A percentile compares a stretch with the other conserved stretches of the same genome.
These are phyloP conservation scores for Lypha dubia DNA, from an alignment of 2,888 invertebrate genomes.

Conservation along the genomic window DNA sequence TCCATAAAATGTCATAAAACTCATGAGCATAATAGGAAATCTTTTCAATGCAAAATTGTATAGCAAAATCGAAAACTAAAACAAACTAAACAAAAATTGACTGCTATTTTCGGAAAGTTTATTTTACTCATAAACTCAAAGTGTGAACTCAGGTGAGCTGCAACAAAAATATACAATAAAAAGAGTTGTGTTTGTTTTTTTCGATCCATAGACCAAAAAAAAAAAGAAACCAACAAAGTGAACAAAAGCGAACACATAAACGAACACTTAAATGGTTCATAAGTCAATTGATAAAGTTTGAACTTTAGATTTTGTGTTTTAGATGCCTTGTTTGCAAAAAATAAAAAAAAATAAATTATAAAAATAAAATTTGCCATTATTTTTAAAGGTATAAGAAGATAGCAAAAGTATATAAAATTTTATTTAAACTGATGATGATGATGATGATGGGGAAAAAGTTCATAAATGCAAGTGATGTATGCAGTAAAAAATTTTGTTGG, in stretches of 20 bases:
- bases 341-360: too few species aligned
- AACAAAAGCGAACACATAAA: slow-evolving; percentile 37
- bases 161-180: slow-evolving; percentile 12
- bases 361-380: not conserved
- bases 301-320: slow-evolving; percentile 56
- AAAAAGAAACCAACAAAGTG: slow-evolving; percentile 1
- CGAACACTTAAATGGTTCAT: slow-evolving; percentile 58
- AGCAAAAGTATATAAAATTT: not conserved
- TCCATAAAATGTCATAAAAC: slow-evolving; percentile 41
- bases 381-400: too few species aligned
- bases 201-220: slow-evolving; percentile 21
- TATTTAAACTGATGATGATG: not conserved
- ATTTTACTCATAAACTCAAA: slow-evolving; percentile 46
- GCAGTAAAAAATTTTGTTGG: slow-evolving; percentile 28
- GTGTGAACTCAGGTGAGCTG: slow-evolving; percentile 63
- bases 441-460: slow-evolving; percentile 1
- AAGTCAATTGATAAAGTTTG: slow-evolving; percentile 70
- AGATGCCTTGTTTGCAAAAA: not conserved
- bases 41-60: slow-evolving; percentile 19
- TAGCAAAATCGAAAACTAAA: slow-evolving; percentile 19
- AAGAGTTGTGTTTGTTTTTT: too few species aligned
- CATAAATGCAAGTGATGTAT: slow-evolving; percentile 32
- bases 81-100: slow-evolving; percentile 54
- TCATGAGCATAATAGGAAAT: slow-evolving; percentile 48
- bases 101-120: slow-evolving; percentile 56